phyloP scores from a whole-genome alignment of 2,797 vertebrate species.

The Anas georgica region DNA sequence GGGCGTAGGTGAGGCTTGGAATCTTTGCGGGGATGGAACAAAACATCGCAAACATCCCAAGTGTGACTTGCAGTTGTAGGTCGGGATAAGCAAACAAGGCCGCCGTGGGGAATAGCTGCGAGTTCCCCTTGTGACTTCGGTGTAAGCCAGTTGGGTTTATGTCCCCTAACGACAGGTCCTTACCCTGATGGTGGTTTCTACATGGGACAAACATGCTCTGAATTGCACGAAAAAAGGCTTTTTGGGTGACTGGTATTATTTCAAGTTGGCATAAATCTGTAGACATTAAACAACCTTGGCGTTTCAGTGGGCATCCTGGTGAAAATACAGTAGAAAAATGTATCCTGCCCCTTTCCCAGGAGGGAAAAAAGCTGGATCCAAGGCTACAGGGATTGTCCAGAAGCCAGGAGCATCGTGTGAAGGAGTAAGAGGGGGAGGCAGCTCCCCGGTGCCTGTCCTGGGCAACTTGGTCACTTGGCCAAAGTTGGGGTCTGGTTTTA shows the following conservation, averaged over 20 bases:
- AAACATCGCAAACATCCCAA: background rate
- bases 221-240: background rate
- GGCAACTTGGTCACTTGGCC: background rate
- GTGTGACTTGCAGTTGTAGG: accelerated
- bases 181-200: background rate
- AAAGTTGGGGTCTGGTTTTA: background rate
- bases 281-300: background rate
- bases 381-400: background rate
- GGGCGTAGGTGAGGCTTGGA: background rate
- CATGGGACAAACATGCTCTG: background rate
- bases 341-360: background rate
- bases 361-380: background rate
- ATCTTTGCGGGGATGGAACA: background rate
- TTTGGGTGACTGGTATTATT: background rate
- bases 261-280: background rate
- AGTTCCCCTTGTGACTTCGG: background rate
- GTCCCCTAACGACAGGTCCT: background rate
- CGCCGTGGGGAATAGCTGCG: background rate
- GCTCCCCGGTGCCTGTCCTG: background rate
- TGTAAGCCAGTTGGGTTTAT: background rate
- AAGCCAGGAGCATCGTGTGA: background rate
- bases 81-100: background rate
- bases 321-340: accelerated
- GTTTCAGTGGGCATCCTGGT: background rate
- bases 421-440: background rate